Evolutionary conservation across 2,797 vertebrate genomes (phyloP).

Genomic region (Avahi laniger): DNA sequence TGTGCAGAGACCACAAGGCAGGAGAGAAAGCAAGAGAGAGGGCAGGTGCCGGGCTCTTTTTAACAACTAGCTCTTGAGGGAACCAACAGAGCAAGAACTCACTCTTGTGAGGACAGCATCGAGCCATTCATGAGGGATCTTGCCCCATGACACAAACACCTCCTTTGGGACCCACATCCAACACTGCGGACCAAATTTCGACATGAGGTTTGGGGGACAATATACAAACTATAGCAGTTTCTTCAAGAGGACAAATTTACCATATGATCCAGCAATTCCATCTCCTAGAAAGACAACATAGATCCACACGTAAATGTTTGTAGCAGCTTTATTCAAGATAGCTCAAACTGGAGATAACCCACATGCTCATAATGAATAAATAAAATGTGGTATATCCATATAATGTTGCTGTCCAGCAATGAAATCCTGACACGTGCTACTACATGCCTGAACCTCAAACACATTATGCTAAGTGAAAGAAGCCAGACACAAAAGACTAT

Average conservation of each 20-base stretch:
- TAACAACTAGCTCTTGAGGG: background rate
- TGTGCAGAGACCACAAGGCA: background rate
- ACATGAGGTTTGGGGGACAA: no score
- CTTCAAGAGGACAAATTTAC: background rate
- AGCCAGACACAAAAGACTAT: background rate
- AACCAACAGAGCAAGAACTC: background rate
- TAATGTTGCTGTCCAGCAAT: background rate
- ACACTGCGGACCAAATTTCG: no score
- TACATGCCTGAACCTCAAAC: background rate
- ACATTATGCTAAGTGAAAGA: background rate
- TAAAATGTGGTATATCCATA: background rate
- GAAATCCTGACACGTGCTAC: background rate
- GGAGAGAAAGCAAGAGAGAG: background rate
- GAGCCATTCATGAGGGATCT: background rate
- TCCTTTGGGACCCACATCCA: no score
- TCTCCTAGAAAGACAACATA: background rate
- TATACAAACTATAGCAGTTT: background rate
- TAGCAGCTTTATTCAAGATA: background rate
- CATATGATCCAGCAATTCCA: background rate
- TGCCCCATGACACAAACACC: background rate
- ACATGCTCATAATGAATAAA: background rate
- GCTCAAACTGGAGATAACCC: background rate
- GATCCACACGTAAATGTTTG: fast-evolving
- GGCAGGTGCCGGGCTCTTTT: background rate
- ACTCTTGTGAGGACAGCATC: background rate